Evolutionary conservation across 2,797 vertebrate genomes (phyloP).

Genomic region (Hypotaenidia philippensis): DNA sequence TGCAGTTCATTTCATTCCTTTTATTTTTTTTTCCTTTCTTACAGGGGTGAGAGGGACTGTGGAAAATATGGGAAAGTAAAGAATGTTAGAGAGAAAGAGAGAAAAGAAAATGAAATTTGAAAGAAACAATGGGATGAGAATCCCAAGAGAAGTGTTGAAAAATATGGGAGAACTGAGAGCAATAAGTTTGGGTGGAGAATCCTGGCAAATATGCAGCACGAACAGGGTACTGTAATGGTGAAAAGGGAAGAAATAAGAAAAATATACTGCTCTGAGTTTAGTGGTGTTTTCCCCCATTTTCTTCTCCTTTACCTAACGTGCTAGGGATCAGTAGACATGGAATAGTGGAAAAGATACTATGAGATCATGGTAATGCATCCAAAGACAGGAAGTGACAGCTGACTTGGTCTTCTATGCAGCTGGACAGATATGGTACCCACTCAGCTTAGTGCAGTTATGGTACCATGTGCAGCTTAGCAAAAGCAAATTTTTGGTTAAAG

Average conservation of each 20-base stretch:
- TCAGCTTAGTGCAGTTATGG: background rate
- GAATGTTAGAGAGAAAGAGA: slow-evolving; percentile 13
- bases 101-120: slow-evolving; percentile 36
- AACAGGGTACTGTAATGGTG: background rate
- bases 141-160: slow-evolving; percentile 1
- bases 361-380: background rate
- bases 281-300: background rate
- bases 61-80: slow-evolving; percentile 36
- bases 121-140: slow-evolving; percentile 45
- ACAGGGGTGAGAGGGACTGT: slow-evolving; percentile 36
- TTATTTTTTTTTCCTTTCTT: slow-evolving; percentile 16
- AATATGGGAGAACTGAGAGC: background rate
- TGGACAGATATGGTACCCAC: background rate
- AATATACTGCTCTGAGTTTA: background rate
- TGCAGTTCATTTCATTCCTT: slow-evolving; percentile 48
- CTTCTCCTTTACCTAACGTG: background rate
- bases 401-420: background rate
- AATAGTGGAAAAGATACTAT: background rate
- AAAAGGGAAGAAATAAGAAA: background rate
- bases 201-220: slow-evolving; percentile 12
- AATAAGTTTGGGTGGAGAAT: background rate
- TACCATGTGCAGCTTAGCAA: background rate
- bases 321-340: background rate
- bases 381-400: background rate
- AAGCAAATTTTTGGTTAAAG: background rate